Percentiles rank a stretch among this genome's conserved stretches.
phyloP scores from a whole-genome alignment of 2,888 invertebrate genomes.

The Steromphala cineraria region DNA sequence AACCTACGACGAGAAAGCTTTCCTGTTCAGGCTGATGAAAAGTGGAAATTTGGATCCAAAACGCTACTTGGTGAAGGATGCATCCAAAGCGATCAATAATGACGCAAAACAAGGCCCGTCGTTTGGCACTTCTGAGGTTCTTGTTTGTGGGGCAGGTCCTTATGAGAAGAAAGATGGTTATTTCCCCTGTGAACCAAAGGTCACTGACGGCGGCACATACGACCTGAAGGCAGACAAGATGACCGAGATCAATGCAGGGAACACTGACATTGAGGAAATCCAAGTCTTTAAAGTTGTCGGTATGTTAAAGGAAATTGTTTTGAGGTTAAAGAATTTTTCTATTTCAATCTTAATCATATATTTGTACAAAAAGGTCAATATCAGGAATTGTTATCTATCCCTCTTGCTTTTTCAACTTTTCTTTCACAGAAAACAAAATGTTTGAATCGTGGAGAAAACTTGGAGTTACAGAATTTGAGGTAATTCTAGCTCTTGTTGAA shows the following conservation, averaged over 20 bases:
- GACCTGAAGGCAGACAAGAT: neutral
- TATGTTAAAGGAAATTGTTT: neutral
- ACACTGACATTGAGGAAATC: neutral
- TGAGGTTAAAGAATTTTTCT: too few relatives aligned
- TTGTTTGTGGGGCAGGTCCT: neutral
- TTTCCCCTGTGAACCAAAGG: neutral
- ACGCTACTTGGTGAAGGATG: conserved; percentile 31
- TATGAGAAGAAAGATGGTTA: neutral
- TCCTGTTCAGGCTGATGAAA: conserved; percentile 38
- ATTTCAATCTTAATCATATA: too few relatives aligned
- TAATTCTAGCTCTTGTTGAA: neutral
- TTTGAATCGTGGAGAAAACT: neutral
- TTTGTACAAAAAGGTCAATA: too few relatives aligned
- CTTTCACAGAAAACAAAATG: neutral
- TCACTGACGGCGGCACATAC: neutral
- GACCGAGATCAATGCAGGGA: neutral
- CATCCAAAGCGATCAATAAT: neutral
- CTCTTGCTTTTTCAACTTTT: too few relatives aligned
- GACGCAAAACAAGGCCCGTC: conserved; percentile 19
- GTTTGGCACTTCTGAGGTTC: conserved; percentile 24
- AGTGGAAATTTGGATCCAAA: conserved; percentile 16
- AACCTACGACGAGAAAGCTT: conserved; percentile 34
- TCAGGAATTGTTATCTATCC: too few relatives aligned
- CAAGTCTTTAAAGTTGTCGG: neutral
- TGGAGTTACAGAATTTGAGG: neutral